Percentiles rank a stretch among this genome's conserved stretches.
Conservation (phyloP, 1,140 invertebrate species). For the Forficula auricularia region DNA sequence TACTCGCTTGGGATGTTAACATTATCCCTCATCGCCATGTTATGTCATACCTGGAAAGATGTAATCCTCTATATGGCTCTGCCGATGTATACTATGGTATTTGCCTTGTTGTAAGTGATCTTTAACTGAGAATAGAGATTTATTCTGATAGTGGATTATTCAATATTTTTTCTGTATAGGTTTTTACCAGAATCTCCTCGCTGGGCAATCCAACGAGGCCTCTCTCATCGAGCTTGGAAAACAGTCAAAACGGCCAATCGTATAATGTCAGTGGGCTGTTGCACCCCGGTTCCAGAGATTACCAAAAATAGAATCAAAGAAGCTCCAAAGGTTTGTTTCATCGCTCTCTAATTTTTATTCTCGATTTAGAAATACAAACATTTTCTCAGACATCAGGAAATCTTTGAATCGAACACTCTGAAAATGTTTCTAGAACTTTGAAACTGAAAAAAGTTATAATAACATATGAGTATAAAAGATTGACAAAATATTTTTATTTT, state of each 20-base stretch:
- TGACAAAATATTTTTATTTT: slow-evolving; percentile 12
- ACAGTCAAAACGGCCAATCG: slow-evolving; percentile 17
- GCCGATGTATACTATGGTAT: slow-evolving; percentile 30
- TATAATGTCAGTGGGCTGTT: slow-evolving; percentile 8
- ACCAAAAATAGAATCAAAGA: neutral
- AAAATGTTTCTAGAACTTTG: too few species aligned
- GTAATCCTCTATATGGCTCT: slow-evolving; percentile 34
- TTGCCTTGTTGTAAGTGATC: slow-evolving; percentile 30
- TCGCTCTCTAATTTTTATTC: too few species aligned
- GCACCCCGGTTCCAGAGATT: neutral
- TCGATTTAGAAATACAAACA: too few species aligned
- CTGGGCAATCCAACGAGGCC: slow-evolving; percentile 26
- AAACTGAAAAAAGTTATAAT: neutral
- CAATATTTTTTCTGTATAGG: slow-evolving; percentile 15
- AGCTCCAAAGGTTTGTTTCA: neutral
- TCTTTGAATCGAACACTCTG: too few species aligned
- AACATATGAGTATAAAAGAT: neutral
- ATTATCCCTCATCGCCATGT: slow-evolving; percentile 30
- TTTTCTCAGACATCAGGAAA: too few species aligned
- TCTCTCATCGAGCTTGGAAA: slow-evolving; percentile 19
- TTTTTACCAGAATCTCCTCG: slow-evolving; percentile 29
- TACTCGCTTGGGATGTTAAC: slow-evolving; percentile 36
- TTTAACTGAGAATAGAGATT: neutral
- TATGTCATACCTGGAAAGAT: slow-evolving; percentile 33
- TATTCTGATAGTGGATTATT: neutral